Evolutionary conservation across 2,888 invertebrate species (phyloP).

Genomic region (Platerodrilus igneus): DNA sequence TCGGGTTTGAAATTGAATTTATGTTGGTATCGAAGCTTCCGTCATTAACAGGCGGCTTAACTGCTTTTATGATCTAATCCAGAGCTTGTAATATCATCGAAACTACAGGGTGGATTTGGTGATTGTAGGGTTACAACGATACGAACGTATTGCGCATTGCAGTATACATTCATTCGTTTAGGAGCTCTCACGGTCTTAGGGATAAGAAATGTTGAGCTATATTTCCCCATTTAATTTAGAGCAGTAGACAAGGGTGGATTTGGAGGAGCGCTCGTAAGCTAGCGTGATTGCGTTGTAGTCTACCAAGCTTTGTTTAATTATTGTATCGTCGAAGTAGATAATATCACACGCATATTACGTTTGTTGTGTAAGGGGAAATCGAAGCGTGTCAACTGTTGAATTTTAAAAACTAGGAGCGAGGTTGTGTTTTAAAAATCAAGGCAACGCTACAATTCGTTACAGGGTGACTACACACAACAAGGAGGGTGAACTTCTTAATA

Average conservation of each 20-base stretch:
- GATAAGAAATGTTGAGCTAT: conserved; percentile 25
- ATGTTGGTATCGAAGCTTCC: conserved; percentile 37
- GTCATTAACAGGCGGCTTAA: conserved; percentile 34
- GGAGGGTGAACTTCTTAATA: too few relatives aligned
- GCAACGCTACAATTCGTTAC: too few relatives aligned
- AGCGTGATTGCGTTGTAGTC: conserved; percentile 20
- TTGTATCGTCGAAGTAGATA: too few relatives aligned
- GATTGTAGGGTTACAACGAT: conserved; percentile 11
- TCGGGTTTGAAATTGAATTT: conserved; percentile 33
- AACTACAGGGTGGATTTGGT: conserved; percentile 19
- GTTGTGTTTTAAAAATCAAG: too few relatives aligned
- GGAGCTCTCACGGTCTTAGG: conserved; percentile 21
- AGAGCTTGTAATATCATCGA: conserved; percentile 20
- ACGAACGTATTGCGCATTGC: conserved; percentile 25
- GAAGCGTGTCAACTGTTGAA: too few relatives aligned
- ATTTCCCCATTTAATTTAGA: conserved; percentile 25
- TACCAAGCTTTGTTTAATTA: too few relatives aligned
- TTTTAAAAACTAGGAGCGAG: too few relatives aligned
- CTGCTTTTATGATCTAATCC: conserved; percentile 35
- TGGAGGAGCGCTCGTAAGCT: conserved; percentile 17
- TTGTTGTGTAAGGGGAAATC: too few relatives aligned
- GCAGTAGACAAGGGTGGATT: conserved; percentile 21
- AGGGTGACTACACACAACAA: too few relatives aligned
- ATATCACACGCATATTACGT: too few relatives aligned
- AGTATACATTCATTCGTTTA: conserved; percentile 25